A percentile compares a stretch with the other conserved stretches of the same genome.
Conservation (phyloP, 2,888 invertebrate species). For the Apotomis turbidana region DNA sequence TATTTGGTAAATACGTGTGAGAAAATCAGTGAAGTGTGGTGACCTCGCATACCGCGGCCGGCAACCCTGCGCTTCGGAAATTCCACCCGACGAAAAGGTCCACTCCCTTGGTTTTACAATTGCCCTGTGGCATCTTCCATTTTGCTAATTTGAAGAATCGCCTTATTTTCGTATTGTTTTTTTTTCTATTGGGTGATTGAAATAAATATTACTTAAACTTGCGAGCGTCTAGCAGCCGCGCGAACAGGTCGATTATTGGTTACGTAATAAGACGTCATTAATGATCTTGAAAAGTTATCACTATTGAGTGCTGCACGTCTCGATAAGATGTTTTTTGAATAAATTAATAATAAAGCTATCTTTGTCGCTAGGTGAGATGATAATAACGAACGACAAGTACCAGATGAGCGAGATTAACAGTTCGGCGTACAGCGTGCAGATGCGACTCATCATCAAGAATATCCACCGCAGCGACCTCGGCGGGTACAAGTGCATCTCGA, state of each 20-base stretch:
- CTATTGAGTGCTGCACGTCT: no score
- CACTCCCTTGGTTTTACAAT: background rate
- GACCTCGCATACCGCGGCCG: conserved; percentile 17
- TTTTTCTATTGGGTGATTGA: no score
- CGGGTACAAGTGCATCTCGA: conserved; percentile 95
- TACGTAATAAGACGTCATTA: no score
- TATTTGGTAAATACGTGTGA: no score
- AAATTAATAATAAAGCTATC: background rate
- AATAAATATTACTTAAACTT: no score
- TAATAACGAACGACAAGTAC: conserved; percentile 94
- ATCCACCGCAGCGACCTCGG: conserved; percentile 91
- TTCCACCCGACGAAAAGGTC: conserved; percentile 3
- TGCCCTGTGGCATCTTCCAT: background rate
- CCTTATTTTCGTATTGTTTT: no score
- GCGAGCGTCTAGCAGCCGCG: no score
- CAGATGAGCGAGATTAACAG: conserved; percentile 91
- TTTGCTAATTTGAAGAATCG: background rate
- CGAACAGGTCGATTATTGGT: no score
- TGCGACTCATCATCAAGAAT: conserved; percentile 90
- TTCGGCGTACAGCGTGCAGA: conserved; percentile 93
- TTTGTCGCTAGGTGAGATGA: conserved; percentile 91
- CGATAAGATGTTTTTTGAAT: no score
- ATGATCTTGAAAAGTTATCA: no score
- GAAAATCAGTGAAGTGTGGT: background rate
- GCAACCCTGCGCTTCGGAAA: conserved; percentile 3